Conservation (phyloP, 2,113 vertebrate genomes). For the Lepidothrix coronata region DNA sequence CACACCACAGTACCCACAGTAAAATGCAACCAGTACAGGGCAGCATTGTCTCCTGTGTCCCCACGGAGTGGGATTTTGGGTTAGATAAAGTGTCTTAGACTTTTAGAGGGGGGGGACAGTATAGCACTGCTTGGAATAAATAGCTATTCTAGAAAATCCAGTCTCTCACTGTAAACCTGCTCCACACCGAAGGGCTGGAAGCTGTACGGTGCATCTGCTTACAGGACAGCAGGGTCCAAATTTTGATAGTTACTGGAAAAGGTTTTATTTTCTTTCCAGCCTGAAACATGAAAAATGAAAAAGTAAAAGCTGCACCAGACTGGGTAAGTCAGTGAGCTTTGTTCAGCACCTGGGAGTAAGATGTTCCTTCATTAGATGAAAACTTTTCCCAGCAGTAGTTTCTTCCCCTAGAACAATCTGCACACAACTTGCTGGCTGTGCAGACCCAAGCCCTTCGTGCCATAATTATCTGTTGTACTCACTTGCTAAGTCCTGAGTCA, state of each 20-base stretch:
- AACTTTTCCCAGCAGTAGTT: background rate
- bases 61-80: background rate
- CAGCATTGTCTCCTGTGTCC: background rate
- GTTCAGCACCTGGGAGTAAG: background rate
- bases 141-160: background rate
- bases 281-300: background rate
- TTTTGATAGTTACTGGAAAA: background rate
- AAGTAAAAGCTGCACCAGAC: background rate
- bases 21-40: background rate
- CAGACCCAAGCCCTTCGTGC: background rate
- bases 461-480: background rate
- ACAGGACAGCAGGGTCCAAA: background rate
- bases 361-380: background rate
- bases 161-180: background rate
- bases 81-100: background rate
- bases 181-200: background rate
- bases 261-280: accelerated
- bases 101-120: background rate
- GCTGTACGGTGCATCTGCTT: background rate
- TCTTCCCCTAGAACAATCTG: background rate
- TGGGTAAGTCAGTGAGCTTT: background rate
- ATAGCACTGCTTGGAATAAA: background rate
- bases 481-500: background rate
- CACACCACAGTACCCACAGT: accelerated
- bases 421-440: background rate